phyloP scores from a whole-genome alignment of 2,113 vertebrate species.

The Peromyscus maniculatus region DNA sequence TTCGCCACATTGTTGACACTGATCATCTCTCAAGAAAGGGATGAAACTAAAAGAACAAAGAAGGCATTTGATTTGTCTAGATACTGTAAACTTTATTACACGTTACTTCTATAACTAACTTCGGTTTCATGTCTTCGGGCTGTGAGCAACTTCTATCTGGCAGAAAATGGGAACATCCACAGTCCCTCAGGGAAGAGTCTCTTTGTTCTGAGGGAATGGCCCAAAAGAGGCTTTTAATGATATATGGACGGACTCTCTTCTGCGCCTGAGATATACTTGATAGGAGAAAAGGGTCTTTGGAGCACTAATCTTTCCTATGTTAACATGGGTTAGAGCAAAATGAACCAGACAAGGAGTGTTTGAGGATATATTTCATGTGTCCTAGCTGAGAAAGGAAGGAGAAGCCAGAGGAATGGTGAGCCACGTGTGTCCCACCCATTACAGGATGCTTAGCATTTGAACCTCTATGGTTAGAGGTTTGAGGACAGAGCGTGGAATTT shows the following conservation, averaged over 20 bases:
- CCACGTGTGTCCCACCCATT: not conserved
- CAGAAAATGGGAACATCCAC: constrained; percentile 60
- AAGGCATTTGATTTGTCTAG: constrained; percentile 46
- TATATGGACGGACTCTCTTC: constrained; percentile 43
- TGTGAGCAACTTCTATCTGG: constrained; percentile 69
- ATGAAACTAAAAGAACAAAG: not conserved
- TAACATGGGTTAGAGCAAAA: not conserved
- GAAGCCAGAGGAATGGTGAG: not conserved
- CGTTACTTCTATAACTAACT: constrained; percentile 55
- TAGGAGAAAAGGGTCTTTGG: not conserved
- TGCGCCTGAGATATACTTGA: not conserved
- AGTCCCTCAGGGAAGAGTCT: constrained; percentile 50
- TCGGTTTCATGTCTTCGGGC: constrained; percentile 60
- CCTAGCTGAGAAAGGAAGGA: not conserved
- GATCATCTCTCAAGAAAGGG: not conserved
- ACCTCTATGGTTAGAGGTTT: not conserved
- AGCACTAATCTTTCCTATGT: not conserved
- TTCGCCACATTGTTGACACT: not conserved
- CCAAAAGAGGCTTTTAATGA: constrained; percentile 47
- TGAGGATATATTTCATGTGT: not conserved
- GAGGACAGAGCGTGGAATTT: constrained; percentile 4
- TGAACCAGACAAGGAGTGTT: not conserved
- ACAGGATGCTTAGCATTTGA: not conserved
- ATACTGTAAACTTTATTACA: constrained; percentile 53
- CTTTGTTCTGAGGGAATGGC: constrained; percentile 67